Evolutionary conservation across 2,888 invertebrate species (phyloP).

Genomic region (Sarcophaga caerulescens): DNA sequence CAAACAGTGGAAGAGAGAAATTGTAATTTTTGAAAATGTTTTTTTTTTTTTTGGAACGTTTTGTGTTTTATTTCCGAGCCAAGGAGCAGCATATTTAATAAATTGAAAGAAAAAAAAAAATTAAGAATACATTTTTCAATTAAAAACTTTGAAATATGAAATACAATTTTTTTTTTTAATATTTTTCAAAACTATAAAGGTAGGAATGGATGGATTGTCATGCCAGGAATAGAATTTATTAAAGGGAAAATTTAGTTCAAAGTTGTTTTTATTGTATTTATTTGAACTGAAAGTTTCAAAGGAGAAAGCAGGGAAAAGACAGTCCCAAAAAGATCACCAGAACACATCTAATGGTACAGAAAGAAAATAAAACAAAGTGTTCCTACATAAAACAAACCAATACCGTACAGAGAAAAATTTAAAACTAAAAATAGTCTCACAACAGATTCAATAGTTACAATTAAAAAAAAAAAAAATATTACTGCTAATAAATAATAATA

Average conservation of each 20-base stretch:
- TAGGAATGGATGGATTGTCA: slow-evolving; percentile 8
- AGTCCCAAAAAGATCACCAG: slow-evolving; percentile 36
- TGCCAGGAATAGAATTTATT: slow-evolving; percentile 36
- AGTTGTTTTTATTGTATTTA: neutral
- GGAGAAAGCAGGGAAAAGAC: neutral
- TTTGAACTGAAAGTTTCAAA: slow-evolving; percentile 22
- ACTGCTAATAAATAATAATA: too few species aligned
- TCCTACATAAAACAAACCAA: neutral
- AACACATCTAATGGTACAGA: slow-evolving; percentile 10
- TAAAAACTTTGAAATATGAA: slow-evolving; percentile 27
- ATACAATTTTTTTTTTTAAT: neutral
- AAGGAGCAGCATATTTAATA: slow-evolving; percentile 42
- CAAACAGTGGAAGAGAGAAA: neutral
- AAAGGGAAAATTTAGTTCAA: neutral
- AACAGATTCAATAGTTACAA: neutral
- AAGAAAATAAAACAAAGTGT: slow-evolving; percentile 28
- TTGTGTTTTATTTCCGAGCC: slow-evolving; percentile 34
- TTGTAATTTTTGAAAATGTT: slow-evolving; percentile 12
- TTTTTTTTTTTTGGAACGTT: slow-evolving; percentile 32
- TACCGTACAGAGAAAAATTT: neutral
- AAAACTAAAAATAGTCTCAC: neutral
- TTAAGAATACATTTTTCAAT: slow-evolving; percentile 43
- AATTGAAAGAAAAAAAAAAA: slow-evolving; percentile 50
- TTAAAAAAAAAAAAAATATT: too few species aligned
- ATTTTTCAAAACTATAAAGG: slow-evolving; percentile 31